phyloP scores from a whole-genome alignment of 2,113 vertebrate genomes.

The Gila orcuttii region DNA sequence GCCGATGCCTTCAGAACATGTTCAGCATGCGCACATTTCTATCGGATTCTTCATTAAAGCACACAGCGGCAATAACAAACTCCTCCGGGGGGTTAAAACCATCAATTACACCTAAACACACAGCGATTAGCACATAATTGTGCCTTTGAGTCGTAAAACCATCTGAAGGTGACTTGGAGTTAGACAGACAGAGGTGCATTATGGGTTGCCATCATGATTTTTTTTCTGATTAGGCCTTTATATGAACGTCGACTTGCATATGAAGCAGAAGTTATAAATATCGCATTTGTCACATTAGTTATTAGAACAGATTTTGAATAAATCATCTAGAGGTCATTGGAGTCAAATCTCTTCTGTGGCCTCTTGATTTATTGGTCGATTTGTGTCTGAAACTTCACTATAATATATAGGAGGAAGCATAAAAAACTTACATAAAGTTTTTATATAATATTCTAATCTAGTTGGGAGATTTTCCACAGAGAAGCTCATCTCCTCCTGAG shows the following conservation, averaged over 20 bases:
- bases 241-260: background rate
- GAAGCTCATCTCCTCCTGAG: background rate
- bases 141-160: slow-evolving; percentile 67
- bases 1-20: slow-evolving; percentile 1
- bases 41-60: slow-evolving; percentile 75
- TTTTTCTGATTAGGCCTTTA: background rate
- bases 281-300: background rate
- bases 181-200: slow-evolving; percentile 18
- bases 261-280: background rate
- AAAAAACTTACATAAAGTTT: background rate
- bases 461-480: background rate
- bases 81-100: slow-evolving; percentile 72
- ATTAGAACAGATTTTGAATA: background rate
- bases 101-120: slow-evolving; percentile 75
- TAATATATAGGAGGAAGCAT: background rate
- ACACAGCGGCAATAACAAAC: slow-evolving; percentile 69
- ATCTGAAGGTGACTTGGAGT: slow-evolving; percentile 67
- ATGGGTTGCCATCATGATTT: background rate
- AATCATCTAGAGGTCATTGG: background rate
- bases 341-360: background rate
- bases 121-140: slow-evolving; percentile 71
- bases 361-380: background rate
- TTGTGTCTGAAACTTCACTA: background rate
- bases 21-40: slow-evolving; percentile 65
- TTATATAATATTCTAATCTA: slow-evolving; percentile 1